Evolutionary conservation across 2,113 vertebrate species (phyloP).

Genomic region (Prinia subflava): DNA sequence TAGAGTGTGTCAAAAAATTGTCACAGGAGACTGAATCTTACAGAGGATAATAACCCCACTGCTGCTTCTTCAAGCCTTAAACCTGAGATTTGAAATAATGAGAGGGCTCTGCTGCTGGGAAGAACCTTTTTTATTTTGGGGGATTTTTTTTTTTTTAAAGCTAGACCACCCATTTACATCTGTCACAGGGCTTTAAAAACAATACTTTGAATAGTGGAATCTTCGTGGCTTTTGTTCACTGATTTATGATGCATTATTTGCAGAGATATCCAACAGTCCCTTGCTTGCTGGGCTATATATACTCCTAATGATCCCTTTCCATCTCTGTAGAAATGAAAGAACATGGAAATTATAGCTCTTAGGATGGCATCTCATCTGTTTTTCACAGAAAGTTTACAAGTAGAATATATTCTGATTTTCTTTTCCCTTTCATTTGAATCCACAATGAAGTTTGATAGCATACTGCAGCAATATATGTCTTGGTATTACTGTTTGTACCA

Average conservation of each 20-base stretch:
- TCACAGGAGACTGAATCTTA: slow-evolving; percentile 59
- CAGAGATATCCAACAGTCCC: neutral
- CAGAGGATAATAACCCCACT: slow-evolving; percentile 65
- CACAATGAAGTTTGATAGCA: neutral
- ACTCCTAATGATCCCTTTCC: slow-evolving; percentile 17
- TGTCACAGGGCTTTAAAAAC: neutral
- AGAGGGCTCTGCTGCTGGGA: slow-evolving; percentile 29
- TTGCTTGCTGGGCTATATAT: slow-evolving; percentile 7
- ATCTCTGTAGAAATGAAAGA: slow-evolving; percentile 14
- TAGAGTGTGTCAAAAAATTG: slow-evolving; percentile 71
- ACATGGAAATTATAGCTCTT: slow-evolving; percentile 23
- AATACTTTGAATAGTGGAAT: neutral
- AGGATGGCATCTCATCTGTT: neutral
- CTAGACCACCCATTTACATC: slow-evolving; percentile 12
- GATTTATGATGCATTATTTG: neutral
- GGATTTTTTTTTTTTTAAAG: neutral
- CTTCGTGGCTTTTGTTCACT: slow-evolving; percentile 6
- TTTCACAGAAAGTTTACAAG: neutral
- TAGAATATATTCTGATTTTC: slow-evolving; percentile 7
- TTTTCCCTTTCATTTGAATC: slow-evolving; percentile 1
- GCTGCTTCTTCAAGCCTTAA: slow-evolving; percentile 42
- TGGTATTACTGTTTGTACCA: neutral
- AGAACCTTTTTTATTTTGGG: neutral
- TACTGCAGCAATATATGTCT: neutral
- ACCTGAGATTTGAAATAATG: slow-evolving; percentile 51